Evolutionary conservation across 2,797 vertebrate species (phyloP), one percentile per base, ranked within the genome.

Genomic region (Thalassophryne amazonica): DNA sequence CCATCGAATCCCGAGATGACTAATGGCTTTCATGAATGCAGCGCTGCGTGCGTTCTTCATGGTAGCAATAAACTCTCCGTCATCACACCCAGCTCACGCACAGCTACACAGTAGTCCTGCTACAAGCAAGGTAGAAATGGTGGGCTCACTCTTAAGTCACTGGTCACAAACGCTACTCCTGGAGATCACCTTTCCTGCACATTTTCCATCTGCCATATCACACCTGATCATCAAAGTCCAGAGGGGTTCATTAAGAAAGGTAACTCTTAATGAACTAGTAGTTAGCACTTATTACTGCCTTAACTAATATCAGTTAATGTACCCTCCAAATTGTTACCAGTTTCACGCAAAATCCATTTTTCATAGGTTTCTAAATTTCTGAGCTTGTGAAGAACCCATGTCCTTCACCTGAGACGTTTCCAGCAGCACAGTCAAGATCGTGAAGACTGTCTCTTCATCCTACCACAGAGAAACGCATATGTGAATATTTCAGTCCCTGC

Each of bases 1-100:
- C 36, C 1, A 5, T 42, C 41, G 55, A 33, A 35, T 23, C 60
- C 47, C 5, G 34, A 4, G 40, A 16, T 22, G 25, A 5, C 56
- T 56, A 31, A 64, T 41, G 50, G 46, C 31, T 72, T 69, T 66
- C 57, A 60, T 66, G 69, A 60, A 12, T 30, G 53, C 29, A 5
- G 34, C 38, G 49, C 30, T 47, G 50, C 22, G 57, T 21, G 37
- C 29, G 21, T 24, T 53, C 34, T 4, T 38, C 27, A 46, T 27
- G 17, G 17, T n/a, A n/a, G n/a, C n/a, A n/a, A n/a, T n/a, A n/a
- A n/a, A 30, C 23, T 27, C 35, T 13, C 28, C 29, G 33, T 59
- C 39, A 51, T 64, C 28, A 1, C 8, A 5, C 16, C 59, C 16
- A 29, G 35, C 47, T 63, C 58, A 69, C 50, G 15, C 54, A 27